These are phyloP conservation scores for Apogon hyalosoma DNA, from an alignment of 2,797 vertebrate species.

Conservation along the genomic window DNA sequence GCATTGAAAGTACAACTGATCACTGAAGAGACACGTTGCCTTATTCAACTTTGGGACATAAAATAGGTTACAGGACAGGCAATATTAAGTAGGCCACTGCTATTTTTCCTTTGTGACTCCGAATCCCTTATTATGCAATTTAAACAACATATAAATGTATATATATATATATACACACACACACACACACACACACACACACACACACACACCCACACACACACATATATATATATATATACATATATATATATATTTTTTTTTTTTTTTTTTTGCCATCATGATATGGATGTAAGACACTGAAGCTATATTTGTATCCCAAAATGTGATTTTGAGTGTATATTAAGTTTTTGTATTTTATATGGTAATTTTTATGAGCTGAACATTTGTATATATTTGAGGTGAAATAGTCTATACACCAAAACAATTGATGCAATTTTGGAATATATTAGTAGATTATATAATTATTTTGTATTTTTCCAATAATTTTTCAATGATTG, in stretches of 20 bases:
- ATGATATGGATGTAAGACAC: slow-evolving; percentile 65
- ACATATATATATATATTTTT: no score
- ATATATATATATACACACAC: no score
- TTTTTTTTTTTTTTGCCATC: slow-evolving; percentile 47
- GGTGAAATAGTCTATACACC: slow-evolving; percentile 42
- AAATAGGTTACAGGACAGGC: slow-evolving; percentile 29
- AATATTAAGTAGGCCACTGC: slow-evolving; percentile 26
- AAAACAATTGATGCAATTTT: slow-evolving; percentile 52
- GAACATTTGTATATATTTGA: slow-evolving; percentile 62
- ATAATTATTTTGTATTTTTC: slow-evolving; percentile 46
- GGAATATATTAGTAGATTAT: slow-evolving; percentile 43
- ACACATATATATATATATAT: no score
- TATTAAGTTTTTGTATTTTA: slow-evolving; percentile 56
- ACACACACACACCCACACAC: no score
- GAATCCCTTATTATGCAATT: slow-evolving; percentile 34
- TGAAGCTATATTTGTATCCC: slow-evolving; percentile 82
- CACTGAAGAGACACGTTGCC: neutral
- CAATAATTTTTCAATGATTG: slow-evolving; percentile 44
- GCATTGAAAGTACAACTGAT: slow-evolving; percentile 4
- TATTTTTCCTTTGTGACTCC: slow-evolving; percentile 32
- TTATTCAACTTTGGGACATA: slow-evolving; percentile 37
- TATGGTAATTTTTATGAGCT: slow-evolving; percentile 47
- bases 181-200: no score
- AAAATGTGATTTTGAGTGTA: slow-evolving; percentile 81
- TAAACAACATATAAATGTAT: slow-evolving; percentile 62